Conservation (phyloP, 2,888 invertebrate genomes). For the Drosophila testacea region DNA sequence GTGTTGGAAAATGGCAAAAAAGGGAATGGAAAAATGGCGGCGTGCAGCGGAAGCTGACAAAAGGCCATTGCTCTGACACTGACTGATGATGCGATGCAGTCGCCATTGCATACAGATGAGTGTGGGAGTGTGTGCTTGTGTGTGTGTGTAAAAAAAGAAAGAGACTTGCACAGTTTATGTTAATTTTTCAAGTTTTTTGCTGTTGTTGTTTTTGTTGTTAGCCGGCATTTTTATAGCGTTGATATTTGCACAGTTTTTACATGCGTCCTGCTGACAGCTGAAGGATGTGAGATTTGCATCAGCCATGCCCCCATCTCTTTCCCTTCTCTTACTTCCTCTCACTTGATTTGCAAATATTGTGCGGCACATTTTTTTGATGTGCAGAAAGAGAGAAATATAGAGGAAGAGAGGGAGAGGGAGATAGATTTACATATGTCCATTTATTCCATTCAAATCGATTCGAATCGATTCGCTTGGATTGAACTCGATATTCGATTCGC, state of each 20-base stretch:
- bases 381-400: neutral
- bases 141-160: conserved; percentile 5
- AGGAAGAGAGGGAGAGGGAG: neutral
- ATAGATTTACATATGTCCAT: conserved; percentile 20
- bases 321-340: too few relatives aligned
- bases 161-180: conserved; percentile 57
- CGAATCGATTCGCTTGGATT: conserved; percentile 20
- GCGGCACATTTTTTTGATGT: conserved; percentile 27
- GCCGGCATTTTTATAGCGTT: conserved; percentile 42
- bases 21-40: conserved; percentile 43
- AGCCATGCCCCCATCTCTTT: neutral
- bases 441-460: conserved; percentile 30
- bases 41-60: conserved; percentile 75
- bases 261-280: conserved; percentile 57
- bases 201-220: conserved; percentile 30
- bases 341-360: conserved; percentile 19
- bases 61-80: conserved; percentile 79
- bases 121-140: neutral
- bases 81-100: conserved; percentile 72
- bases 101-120: neutral
- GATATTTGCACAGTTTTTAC: conserved; percentile 60
- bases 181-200: conserved; percentile 73
- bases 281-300: conserved; percentile 62
- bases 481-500: conserved; percentile 37
- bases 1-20: conserved; percentile 53